Conservation (phyloP, 2,797 vertebrate species). For the Onychomys torridus region DNA sequence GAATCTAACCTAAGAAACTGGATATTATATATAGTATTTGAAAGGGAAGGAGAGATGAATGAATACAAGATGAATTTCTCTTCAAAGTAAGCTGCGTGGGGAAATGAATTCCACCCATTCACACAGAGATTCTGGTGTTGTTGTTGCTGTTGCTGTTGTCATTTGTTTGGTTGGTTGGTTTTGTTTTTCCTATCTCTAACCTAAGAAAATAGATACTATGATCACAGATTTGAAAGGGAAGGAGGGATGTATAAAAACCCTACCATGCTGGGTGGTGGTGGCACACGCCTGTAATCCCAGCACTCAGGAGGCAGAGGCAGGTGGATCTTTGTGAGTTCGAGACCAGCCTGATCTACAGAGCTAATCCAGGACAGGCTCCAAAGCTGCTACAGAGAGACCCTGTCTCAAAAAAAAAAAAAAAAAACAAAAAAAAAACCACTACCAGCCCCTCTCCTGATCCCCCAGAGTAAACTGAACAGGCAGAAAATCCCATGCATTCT, state of each 20-base stretch:
- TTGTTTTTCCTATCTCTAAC: neutral
- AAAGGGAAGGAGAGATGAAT: rapidly evolving
- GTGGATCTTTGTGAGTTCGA: no score
- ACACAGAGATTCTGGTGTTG: neutral
- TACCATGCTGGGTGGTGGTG: no score
- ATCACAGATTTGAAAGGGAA: neutral
- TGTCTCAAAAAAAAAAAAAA: no score
- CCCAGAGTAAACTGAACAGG: neutral
- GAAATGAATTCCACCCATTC: neutral
- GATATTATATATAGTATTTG: neutral
- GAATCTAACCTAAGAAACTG: neutral
- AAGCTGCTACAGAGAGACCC: no score
- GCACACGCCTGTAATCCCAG: no score
- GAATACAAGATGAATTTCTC: neutral
- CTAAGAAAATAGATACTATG: neutral
- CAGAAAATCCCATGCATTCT: neutral
- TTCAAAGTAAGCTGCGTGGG: neutral
- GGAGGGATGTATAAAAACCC: neutral
- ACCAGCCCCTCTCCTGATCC: neutral
- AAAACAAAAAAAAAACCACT: no score
- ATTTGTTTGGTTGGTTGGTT: neutral
- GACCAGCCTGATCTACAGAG: no score
- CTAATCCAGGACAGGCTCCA: no score
- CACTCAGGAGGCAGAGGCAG: no score
- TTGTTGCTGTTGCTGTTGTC: neutral